phyloP scores from a whole-genome alignment of 2,888 invertebrate species.

The Drosophila testacea region DNA sequence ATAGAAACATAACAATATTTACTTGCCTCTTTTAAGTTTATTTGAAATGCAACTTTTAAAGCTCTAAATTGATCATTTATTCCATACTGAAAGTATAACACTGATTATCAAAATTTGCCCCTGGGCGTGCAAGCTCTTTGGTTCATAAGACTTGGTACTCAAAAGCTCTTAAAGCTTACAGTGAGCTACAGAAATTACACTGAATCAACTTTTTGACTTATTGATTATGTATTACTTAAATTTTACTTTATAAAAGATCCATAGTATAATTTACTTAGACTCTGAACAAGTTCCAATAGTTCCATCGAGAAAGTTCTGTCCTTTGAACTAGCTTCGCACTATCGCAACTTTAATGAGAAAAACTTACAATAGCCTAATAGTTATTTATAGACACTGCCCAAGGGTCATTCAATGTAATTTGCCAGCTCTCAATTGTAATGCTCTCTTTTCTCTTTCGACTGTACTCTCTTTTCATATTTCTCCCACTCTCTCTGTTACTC shows the following conservation, averaged over 20 bases:
- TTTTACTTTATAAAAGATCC: not conserved
- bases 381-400: conserved; percentile 43
- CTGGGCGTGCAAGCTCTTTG: too few relatives aligned
- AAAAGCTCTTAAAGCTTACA: too few relatives aligned
- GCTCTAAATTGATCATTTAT: too few relatives aligned
- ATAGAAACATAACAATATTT: too few relatives aligned
- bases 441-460: conserved; percentile 4
- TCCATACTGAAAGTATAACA: too few relatives aligned
- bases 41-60: too few relatives aligned
- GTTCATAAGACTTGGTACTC: too few relatives aligned
- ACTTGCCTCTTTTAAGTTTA: too few relatives aligned
- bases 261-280: not conserved
- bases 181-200: too few relatives aligned
- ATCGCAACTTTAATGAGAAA: conserved; percentile 12
- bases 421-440: conserved; percentile 4
- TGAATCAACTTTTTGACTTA: too few relatives aligned
- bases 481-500: conserved; percentile 1
- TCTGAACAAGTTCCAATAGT: not conserved
- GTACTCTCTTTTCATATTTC: not conserved
- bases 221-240: too few relatives aligned
- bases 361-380: conserved; percentile 26
- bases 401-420: conserved; percentile 29
- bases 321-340: conserved; percentile 13
- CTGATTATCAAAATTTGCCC: too few relatives aligned
- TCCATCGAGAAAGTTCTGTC: conserved; percentile 2